Percentiles rank a stretch among this genome's conserved stretches.
Conservation (phyloP, 2,797 vertebrate genomes). For the Luscinia luscinia region DNA sequence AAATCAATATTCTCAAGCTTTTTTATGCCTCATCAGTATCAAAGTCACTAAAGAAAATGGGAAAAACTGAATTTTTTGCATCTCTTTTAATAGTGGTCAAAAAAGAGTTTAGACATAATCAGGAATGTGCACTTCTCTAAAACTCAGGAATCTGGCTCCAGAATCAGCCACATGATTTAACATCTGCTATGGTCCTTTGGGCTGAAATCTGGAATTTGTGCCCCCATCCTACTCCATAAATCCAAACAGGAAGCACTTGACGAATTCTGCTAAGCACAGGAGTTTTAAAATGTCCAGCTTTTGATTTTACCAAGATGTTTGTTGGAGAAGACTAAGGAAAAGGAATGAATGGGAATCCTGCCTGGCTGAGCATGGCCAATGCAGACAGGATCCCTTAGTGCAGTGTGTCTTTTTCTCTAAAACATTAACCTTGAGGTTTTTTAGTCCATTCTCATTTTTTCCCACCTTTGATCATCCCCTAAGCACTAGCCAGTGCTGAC, state of each 20-base stretch:
- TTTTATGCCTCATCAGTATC: background rate
- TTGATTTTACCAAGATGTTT: background rate
- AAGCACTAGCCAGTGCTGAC: background rate
- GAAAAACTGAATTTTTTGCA: fast-evolving
- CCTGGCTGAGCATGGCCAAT: background rate
- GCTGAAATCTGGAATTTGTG: background rate
- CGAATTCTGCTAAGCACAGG: background rate
- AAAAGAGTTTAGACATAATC: background rate
- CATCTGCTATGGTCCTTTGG: background rate
- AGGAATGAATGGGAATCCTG: background rate
- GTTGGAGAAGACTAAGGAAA: background rate
- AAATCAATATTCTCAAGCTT: background rate
- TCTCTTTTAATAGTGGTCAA: background rate
- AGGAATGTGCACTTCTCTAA: background rate
- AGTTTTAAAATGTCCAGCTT: background rate
- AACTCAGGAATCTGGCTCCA: background rate
- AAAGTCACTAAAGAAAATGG: background rate
- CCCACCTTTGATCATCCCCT: background rate
- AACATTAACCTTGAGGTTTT: background rate
- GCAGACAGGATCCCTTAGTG: background rate
- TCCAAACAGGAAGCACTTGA: background rate
- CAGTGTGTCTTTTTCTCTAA: background rate
- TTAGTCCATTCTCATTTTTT: background rate
- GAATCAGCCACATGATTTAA: background rate
- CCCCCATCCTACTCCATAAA: background rate